Base-by-base conservation (phyloP, 2,888 invertebrate species). In the Drosophila neonasuta region DNA sequence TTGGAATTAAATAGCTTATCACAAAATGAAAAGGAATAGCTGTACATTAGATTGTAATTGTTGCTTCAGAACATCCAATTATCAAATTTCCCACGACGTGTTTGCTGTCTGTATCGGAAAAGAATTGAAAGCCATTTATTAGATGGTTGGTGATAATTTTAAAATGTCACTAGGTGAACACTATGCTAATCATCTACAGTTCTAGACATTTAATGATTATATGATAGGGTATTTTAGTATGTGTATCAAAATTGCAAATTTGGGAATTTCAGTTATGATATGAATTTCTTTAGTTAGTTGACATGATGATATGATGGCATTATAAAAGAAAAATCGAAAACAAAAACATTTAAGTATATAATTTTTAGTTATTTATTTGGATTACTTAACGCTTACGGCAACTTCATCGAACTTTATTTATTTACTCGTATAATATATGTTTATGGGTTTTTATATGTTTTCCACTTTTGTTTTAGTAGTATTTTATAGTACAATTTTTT, bases 11-110 rank as follows among this genome's bases (percentile, higher is more conserved):
- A 67, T 64, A 78, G 68, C 63, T 78, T 82, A 86, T 81, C 80
- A 81, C 86, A 81, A 81, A 86, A 73, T 54, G 20, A 73, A 69
- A 63, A 63, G 61, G 66, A 69, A 73, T 58, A 48, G 57, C 66
- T 85, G 79, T 79, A 80, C 85, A 82, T 62, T 63, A 15, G 48
- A 36, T 29, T 62, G 20, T 32, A 36, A 45, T 57, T 60, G 61
- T 60, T 71, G 57, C 61, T 68, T 86, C 83, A 89, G 80, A 89
- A 89, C 89, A 88, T 90, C 89, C 89, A 89, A 88, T 89, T 89
- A 79, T 89, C 89, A 76, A 90, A 88, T 76, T 89, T 89, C 79
- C 89, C 89, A 60, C 86, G 88, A 51, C 89, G 86, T 39, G 84
- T 61, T 64, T 81, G 87, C 74, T 86, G 87, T 79, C 86, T 87